A percentile compares a stretch with the other conserved stretches of the same genome.
Evolutionary conservation across 2,797 vertebrate species (phyloP).

Genomic region (Syngnathus acus): DNA sequence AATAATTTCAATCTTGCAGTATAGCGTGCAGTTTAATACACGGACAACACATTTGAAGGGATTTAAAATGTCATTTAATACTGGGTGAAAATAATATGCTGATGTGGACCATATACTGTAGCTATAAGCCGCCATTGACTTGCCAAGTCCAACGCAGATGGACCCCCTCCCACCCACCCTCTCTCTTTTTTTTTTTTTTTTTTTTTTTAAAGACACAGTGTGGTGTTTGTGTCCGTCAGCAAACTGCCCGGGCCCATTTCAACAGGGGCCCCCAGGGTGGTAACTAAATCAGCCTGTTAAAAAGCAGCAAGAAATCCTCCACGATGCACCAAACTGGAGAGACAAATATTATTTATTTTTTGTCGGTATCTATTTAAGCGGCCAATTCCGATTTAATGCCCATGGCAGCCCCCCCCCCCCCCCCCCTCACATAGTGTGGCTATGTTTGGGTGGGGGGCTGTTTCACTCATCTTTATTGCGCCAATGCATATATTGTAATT

Average conservation of each 20-base stretch:
- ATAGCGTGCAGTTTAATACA: neutral
- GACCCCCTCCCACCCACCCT: slow-evolving; percentile 39
- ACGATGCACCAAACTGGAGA: too few species aligned
- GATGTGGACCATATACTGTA: neutral
- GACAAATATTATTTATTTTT: too few species aligned
- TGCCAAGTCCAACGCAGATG: slow-evolving; percentile 52
- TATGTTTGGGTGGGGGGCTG: too few species aligned
- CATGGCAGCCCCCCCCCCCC: too few species aligned
- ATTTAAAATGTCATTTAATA: neutral
- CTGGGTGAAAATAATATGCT: neutral
- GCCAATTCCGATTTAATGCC: too few species aligned
- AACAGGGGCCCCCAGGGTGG: slow-evolving; percentile 18
- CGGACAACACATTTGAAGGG: neutral
- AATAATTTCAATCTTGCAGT: neutral
- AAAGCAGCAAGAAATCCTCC: neutral
- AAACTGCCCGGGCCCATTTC: slow-evolving; percentile 4
- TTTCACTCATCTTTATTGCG: too few species aligned
- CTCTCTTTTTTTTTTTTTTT: neutral
- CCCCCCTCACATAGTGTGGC: too few species aligned
- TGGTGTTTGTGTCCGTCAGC: slow-evolving; percentile 41
- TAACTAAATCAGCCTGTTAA: slow-evolving; percentile 6
- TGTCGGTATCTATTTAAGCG: too few species aligned
- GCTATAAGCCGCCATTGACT: slow-evolving; percentile 64
- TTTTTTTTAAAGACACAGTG: slow-evolving; percentile 62
- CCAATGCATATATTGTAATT: too few species aligned